These are phyloP conservation scores for Tolypeutes matacus DNA, from an alignment of 2,797 vertebrate genomes.

Conservation along the genomic window DNA sequence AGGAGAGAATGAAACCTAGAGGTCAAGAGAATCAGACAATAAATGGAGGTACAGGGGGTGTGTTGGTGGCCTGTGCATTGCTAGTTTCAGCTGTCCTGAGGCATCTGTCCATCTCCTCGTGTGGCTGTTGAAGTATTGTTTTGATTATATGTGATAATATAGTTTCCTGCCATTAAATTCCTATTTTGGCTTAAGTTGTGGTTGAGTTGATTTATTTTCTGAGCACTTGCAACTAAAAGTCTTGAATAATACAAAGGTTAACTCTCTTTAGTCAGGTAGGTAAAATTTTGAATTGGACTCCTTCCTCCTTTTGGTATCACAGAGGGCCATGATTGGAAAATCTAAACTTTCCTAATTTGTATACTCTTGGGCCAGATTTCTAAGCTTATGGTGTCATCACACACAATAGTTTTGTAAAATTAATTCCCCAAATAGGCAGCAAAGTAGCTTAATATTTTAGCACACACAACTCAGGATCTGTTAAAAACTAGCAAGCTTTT, in stretches of 20 bases:
- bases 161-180: neutral
- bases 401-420: neutral
- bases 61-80: neutral
- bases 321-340: neutral
- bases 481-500: neutral
- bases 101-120: neutral
- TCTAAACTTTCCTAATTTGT: neutral
- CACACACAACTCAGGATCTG: neutral
- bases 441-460: constrained; percentile 45
- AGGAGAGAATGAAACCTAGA: neutral
- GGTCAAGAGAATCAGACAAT: neutral
- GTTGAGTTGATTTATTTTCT: neutral
- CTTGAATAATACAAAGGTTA: neutral
- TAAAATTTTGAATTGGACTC: neutral
- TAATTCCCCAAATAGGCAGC: neutral
- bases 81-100: neutral
- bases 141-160: neutral
- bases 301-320: neutral
- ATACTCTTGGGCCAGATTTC: neutral
- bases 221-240: neutral
- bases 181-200: neutral
- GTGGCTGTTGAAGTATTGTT: neutral
- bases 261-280: neutral
- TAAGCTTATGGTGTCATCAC: neutral
- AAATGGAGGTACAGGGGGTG: neutral